phyloP scores from a whole-genome alignment of 1,140 invertebrate genomes.

The Anastrepha ludens region DNA sequence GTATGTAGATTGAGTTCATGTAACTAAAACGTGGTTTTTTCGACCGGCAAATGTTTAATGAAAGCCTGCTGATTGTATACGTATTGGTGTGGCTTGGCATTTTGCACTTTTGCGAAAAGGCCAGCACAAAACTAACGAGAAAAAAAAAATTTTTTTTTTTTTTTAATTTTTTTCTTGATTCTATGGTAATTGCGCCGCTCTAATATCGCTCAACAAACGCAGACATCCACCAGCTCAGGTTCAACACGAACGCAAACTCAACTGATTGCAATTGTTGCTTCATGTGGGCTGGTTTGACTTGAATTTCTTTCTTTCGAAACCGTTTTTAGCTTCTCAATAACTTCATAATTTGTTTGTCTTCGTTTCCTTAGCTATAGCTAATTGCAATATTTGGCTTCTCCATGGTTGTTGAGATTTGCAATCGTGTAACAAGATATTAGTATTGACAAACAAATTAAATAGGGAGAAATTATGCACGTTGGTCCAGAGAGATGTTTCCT shows the following conservation, averaged over 20 bases:
- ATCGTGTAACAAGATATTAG: background rate
- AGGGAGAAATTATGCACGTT: too few relatives aligned
- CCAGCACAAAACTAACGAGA: background rate
- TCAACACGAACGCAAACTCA: slow-evolving; percentile 35
- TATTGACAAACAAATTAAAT: background rate
- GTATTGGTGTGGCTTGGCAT: background rate
- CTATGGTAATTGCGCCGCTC: background rate
- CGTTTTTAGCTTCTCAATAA: slow-evolving; percentile 7
- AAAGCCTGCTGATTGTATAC: background rate
- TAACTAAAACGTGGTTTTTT: background rate
- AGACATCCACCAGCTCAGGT: background rate
- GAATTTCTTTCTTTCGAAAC: background rate
- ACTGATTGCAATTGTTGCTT: background rate
- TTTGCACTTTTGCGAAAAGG: slow-evolving; percentile 29
- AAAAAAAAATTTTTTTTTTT: background rate
- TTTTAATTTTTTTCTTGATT: slow-evolving; percentile 4
- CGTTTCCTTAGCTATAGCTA: background rate
- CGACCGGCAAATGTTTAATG: slow-evolving; percentile 28
- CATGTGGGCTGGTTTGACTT: slow-evolving; percentile 1
- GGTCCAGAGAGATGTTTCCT: too few relatives aligned
- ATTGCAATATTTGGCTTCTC: background rate
- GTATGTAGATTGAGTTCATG: slow-evolving; percentile 35
- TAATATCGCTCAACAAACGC: background rate
- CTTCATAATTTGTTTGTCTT: background rate
- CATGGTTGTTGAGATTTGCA: background rate